A percentile compares a stretch with the other conserved stretches of the same genome.
Evolutionary conservation across 2,888 invertebrate species (phyloP).

Genomic region (Brachyopa scutellaris): DNA sequence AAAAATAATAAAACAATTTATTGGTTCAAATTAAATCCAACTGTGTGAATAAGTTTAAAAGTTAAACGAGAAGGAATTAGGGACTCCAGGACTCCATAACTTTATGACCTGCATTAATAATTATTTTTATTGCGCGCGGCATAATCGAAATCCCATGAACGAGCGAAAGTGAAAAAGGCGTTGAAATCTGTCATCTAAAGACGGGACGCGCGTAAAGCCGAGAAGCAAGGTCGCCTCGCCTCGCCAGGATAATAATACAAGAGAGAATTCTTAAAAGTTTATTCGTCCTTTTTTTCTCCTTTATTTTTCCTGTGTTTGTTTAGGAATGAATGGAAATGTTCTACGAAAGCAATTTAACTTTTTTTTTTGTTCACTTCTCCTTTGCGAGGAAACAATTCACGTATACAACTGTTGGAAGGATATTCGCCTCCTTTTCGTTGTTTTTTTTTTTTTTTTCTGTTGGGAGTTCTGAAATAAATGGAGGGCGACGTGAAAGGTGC

Average conservation of each 20-base stretch:
- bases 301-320: not conserved
- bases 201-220: constrained; percentile 33
- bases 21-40: constrained; percentile 45
- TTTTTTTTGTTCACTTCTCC: constrained; percentile 5
- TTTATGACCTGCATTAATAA: constrained; percentile 47
- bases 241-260: not conserved
- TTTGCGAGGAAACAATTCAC: constrained; percentile 51
- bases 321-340: constrained; percentile 17
- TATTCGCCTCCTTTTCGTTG: not conserved
- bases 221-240: not conserved
- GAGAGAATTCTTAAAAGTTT: constrained; percentile 5
- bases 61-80: constrained; percentile 45
- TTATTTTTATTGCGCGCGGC: constrained; percentile 23
- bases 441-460: too few relatives aligned
- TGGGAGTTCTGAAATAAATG: not conserved
- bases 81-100: constrained; percentile 1
- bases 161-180: not conserved
- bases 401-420: constrained; percentile 8
- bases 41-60: constrained; percentile 44
- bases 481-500: constrained; percentile 10
- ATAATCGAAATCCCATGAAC: constrained; percentile 37
- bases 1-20: constrained; percentile 20
- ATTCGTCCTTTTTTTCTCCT: constrained; percentile 16
- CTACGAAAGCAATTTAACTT: constrained; percentile 69
- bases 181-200: constrained; percentile 45